Conservation (phyloP, 2,113 vertebrate genomes). For the Fulica atra region DNA sequence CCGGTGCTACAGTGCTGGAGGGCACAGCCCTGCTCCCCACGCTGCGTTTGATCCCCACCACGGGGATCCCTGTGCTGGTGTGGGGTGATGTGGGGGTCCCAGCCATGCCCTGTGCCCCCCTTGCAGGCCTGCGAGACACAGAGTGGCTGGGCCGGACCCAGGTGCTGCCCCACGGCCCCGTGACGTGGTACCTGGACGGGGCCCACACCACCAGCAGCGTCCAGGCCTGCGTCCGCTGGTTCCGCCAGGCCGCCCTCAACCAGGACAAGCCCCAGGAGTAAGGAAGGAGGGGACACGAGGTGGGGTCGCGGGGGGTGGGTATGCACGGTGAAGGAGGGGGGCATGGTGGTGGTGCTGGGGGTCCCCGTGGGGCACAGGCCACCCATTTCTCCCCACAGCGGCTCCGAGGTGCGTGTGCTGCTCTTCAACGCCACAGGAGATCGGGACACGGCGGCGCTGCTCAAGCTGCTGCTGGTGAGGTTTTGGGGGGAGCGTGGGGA, state of each 20-base stretch:
- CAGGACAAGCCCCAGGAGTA: conserved; percentile 68
- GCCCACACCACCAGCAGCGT: conserved; percentile 93
- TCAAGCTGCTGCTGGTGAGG: conserved; percentile 90
- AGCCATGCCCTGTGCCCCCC: not conserved
- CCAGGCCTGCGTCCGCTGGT: conserved; percentile 91
- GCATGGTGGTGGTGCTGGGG: not conserved
- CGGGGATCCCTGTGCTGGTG: accelerated
- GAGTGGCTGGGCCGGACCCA: conserved; percentile 91
- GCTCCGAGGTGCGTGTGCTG: conserved; percentile 83
- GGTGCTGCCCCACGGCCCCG: conserved; percentile 75
- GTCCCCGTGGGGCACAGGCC: not conserved
- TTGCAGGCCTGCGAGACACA: conserved; percentile 83
- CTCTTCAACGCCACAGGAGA: conserved; percentile 93
- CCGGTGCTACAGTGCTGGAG: too few species aligned
- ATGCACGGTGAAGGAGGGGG: too few species aligned
- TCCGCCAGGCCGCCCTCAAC: conserved; percentile 74
- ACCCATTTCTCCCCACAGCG: conserved; percentile 66
- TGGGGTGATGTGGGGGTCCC: not conserved
- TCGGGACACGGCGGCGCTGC: conserved; percentile 84
- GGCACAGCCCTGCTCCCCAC: not conserved
- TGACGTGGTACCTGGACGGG: conserved; percentile 93
- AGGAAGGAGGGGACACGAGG: conserved; percentile 19
- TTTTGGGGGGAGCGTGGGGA: accelerated
- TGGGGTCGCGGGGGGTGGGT: accelerated
- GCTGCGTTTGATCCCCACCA: accelerated